A percentile compares a stretch with the other conserved stretches of the same genome.
Conservation (phyloP, 2,888 invertebrate genomes). For the Lasioglossum villosulum region DNA sequence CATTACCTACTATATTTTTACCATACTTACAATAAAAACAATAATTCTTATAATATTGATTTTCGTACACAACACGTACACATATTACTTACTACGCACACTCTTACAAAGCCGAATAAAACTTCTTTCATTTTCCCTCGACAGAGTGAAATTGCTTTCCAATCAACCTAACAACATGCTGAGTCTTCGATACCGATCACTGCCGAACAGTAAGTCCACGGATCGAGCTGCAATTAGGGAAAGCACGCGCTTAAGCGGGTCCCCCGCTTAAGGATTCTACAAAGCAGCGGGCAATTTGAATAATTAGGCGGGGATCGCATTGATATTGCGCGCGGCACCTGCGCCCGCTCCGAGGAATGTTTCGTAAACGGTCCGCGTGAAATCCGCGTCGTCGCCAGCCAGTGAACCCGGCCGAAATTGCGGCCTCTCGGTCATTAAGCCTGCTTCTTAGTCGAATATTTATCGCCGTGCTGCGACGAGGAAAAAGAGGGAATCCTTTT, state of each 20-base stretch:
- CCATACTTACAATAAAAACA: too few relatives aligned
- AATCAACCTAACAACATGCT: too few relatives aligned
- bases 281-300: conserved; percentile 48
- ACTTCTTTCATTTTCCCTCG: too few relatives aligned
- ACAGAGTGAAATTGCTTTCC: too few relatives aligned
- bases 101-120: too few relatives aligned
- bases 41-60: too few relatives aligned
- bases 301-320: conserved; percentile 50
- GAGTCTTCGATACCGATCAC: too few relatives aligned
- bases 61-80: too few relatives aligned
- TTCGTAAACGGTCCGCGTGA: conserved; percentile 13
- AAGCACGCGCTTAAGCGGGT: background rate
- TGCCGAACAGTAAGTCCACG: too few relatives aligned
- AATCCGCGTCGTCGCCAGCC: conserved; percentile 20
- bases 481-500: conserved; percentile 18
- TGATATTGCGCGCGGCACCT: conserved; percentile 52
- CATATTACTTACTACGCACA: too few relatives aligned
- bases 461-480: conserved; percentile 32
- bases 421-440: conserved; percentile 42
- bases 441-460: conserved; percentile 59
- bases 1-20: too few relatives aligned
- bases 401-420: conserved; percentile 41
- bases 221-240: background rate
- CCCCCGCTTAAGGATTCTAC: conserved; percentile 43
- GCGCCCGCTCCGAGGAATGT: conserved; percentile 31